Evolutionary conservation across 1,140 invertebrate genomes (phyloP), one percentile per base, ranked within the genome.

Genomic region (Planococcus citri): DNA sequence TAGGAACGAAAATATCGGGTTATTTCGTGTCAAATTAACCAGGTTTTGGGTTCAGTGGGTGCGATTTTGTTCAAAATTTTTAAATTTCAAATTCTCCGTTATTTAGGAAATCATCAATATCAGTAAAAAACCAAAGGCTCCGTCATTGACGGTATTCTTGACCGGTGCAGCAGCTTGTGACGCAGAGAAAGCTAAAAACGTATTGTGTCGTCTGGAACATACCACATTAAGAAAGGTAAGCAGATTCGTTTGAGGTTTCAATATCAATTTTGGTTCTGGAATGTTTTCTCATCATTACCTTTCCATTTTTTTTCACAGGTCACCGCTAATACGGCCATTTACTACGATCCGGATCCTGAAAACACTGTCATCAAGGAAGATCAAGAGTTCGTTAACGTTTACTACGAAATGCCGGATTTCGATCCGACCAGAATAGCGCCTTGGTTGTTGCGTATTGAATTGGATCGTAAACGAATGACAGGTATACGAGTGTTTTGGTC

Each of bases 321-420:
- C 0, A 98, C 96, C 0, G 94, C 95, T 0, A 98, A 99, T 75
- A 99, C 97, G 0, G 96, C 95, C 0, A 99, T 99, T 78, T 99
- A 98, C 76, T 99, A 99, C 76, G 97, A 99, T 82, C 97, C 97
- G 6, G 95, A 99, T 81, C 95, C 96, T 10, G 92, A 96, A 80
- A 95, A 98, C 76, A 98, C 97, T 0, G 95, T 98, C 0, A 98
- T 99, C 73, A 84, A 88, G 0, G 97, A 99, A 79, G 97, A 99
- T 88, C 95, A 98, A 80, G 97, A 99, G 78, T 99, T 97, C 76
- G 97, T 99, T 0, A 97, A 97, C 80, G 94, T 99, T 12, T 99
- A 99, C 75, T 99, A 99, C 77, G 97, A 99, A 82, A 99, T 99
- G 95, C 96, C 97, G 37, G 97, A 99, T 79, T 97, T 98, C 80